phyloP scores from a whole-genome alignment of 2,113 vertebrate species.

The Daphoenositta chrysoptera region DNA sequence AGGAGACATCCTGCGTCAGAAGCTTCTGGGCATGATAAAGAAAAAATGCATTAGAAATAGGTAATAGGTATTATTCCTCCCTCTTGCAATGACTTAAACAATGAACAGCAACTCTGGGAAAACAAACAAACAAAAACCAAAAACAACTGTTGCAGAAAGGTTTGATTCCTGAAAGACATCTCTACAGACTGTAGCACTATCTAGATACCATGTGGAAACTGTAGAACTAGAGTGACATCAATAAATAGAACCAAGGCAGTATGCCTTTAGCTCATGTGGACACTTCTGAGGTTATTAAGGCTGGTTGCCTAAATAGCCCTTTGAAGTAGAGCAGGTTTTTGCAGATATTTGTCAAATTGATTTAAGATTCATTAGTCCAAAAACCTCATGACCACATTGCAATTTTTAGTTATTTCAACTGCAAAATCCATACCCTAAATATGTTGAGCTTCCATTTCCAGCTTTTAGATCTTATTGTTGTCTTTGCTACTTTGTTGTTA shows the following conservation, averaged over 20 bases:
- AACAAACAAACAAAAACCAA: background rate
- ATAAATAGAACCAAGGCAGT: background rate
- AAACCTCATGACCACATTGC: background rate
- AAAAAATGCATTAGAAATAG: background rate
- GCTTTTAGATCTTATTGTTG: background rate
- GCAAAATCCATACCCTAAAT: background rate
- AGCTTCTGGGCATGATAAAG: background rate
- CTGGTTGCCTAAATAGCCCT: background rate
- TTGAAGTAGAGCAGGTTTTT: background rate
- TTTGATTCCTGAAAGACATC: background rate
- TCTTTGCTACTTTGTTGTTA: background rate
- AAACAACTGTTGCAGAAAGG: background rate
- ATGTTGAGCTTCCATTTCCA: background rate
- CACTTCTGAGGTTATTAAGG: background rate
- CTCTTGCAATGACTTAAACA: background rate
- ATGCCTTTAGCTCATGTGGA: background rate
- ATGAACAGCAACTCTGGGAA: background rate
- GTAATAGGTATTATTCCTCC: background rate
- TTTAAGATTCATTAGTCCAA: background rate
- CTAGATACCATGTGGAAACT: background rate
- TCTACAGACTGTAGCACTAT: background rate
- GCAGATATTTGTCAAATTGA: background rate
- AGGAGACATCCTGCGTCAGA: background rate
- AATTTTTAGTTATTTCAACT: background rate
- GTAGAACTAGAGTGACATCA: background rate